These are phyloP conservation scores for Myrmophylax atrothorax DNA, from an alignment of 2,113 vertebrate genomes.

Conservation along the genomic window DNA sequence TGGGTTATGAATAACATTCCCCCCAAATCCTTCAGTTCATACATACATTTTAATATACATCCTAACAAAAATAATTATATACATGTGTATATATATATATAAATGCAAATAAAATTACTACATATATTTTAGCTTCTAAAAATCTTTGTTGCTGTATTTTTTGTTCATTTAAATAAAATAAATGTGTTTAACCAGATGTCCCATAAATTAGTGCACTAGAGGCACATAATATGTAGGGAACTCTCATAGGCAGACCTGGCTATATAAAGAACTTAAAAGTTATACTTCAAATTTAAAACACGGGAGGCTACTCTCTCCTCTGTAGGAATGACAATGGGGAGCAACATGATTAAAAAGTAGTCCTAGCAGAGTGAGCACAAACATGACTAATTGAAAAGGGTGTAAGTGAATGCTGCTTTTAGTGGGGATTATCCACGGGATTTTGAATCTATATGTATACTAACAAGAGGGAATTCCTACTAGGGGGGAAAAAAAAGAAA, in stretches of 20 bases:
- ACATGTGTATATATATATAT: background rate
- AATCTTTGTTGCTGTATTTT: background rate
- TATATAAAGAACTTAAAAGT: background rate
- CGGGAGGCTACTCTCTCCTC: background rate
- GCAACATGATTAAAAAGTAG: background rate
- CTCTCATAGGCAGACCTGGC: background rate
- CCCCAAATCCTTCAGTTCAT: background rate
- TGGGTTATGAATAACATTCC: background rate
- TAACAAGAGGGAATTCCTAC: background rate
- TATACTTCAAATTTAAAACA: background rate
- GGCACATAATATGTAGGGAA: background rate
- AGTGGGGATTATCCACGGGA: background rate
- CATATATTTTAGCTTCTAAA: background rate
- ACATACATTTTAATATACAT: background rate
- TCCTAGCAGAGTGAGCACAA: background rate
- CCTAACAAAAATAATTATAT: background rate
- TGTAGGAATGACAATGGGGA: background rate
- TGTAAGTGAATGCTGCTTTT: background rate
- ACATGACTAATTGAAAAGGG: background rate
- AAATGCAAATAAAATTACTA: background rate
- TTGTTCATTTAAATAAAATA: background rate
- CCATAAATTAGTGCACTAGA: background rate
- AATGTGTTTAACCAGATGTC: background rate
- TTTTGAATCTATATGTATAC: background rate
- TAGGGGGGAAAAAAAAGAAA: background rate